Percentiles rank a stretch among this genome's conserved stretches.
phyloP scores from a whole-genome alignment of 2,797 vertebrate species.

The Arctocebus calabarensis region DNA sequence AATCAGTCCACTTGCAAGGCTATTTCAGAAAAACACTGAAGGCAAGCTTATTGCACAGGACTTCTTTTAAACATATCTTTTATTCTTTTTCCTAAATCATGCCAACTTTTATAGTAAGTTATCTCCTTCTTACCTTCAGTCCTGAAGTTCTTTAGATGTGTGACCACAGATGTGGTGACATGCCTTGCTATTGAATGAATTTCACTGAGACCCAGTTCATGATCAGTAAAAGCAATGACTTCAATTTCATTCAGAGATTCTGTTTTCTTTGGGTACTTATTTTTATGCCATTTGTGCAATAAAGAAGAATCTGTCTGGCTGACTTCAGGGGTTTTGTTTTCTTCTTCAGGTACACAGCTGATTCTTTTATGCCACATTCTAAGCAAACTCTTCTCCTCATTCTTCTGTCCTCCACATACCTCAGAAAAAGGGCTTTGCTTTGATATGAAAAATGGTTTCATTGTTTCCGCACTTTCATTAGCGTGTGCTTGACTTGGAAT shows the following conservation, averaged over 20 bases:
- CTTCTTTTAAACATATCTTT: neutral
- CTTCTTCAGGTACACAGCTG: neutral
- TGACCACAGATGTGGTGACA: slow-evolving; percentile 74
- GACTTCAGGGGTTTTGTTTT: neutral
- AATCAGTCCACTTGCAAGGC: neutral
- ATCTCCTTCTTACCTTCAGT: slow-evolving; percentile 72
- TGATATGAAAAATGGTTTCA: slow-evolving; percentile 76
- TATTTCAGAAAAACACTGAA: slow-evolving; percentile 18
- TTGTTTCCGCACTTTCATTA: slow-evolving; percentile 64
- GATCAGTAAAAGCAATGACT: slow-evolving; percentile 72
- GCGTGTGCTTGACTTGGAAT: slow-evolving; percentile 39
- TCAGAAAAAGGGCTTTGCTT: slow-evolving; percentile 9
- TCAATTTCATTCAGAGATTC: slow-evolving; percentile 42
- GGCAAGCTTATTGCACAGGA: neutral
- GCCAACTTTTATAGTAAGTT: neutral
- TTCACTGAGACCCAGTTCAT: slow-evolving; percentile 81
- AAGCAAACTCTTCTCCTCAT: slow-evolving; percentile 10
- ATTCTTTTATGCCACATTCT: slow-evolving; percentile 7
- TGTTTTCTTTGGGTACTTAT: neutral
- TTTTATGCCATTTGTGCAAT: slow-evolving; percentile 65
- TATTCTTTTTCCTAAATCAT: neutral
- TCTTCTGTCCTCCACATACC: neutral
- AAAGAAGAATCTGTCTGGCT: slow-evolving; percentile 53
- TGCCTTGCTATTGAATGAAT: slow-evolving; percentile 81
- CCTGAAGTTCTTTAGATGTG: slow-evolving; percentile 72